Percentiles rank a stretch among this genome's conserved stretches.
phyloP scores from a whole-genome alignment of 2,797 vertebrate genomes.

The Sciaenops ocellatus region DNA sequence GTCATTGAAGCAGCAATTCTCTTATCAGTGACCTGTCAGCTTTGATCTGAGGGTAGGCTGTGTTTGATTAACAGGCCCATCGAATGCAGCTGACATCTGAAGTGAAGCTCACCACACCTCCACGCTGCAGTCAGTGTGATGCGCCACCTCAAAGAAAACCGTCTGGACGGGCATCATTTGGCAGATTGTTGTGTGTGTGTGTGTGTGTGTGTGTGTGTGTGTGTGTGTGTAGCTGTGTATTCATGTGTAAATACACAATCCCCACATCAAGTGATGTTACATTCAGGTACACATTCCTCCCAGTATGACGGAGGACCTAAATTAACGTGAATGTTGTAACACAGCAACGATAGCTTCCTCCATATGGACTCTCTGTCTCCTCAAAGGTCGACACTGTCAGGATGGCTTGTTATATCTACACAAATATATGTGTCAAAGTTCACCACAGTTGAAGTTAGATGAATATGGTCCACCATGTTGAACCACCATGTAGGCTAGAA shows the following conservation, averaged over 20 bases:
- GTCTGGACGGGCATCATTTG: background rate
- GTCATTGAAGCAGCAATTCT: conserved; percentile 57
- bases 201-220: background rate
- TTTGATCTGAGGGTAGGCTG: conserved; percentile 41
- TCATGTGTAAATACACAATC: background rate
- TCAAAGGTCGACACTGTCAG: too few species aligned
- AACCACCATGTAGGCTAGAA: too few species aligned
- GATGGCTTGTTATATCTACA: too few species aligned
- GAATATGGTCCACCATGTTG: too few species aligned
- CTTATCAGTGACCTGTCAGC: conserved; percentile 61
- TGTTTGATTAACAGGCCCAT: conserved; percentile 51
- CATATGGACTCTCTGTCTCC: too few species aligned
- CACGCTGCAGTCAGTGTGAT: conserved; percentile 19
- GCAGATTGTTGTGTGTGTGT: conserved; percentile 5
- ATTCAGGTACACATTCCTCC: background rate
- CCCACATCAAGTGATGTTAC: conserved; percentile 1
- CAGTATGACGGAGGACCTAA: background rate
- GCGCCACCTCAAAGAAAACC: background rate
- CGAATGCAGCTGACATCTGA: conserved; percentile 40
- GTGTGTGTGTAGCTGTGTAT: background rate
- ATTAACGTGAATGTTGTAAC: too few species aligned
- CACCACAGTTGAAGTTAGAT: too few species aligned
- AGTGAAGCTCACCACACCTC: conserved; percentile 43
- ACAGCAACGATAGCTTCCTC: too few species aligned
- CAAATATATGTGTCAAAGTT: too few species aligned